These are phyloP conservation scores for Phorcus lineatus DNA, from an alignment of 2,888 invertebrate genomes.

Conservation along the genomic window DNA sequence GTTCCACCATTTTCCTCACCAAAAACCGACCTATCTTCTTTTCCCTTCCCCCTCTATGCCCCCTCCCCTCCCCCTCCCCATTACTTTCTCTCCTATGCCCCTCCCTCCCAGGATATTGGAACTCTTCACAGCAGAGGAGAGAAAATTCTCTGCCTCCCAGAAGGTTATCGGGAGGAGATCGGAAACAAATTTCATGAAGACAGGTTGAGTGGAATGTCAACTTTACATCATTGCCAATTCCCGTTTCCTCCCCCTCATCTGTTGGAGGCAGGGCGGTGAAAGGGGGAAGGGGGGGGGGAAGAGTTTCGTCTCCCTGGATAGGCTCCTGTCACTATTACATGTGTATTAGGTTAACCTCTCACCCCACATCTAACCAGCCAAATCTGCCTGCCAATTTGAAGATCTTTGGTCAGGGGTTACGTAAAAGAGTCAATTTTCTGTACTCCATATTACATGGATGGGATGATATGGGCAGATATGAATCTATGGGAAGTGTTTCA, in stretches of 20 bases:
- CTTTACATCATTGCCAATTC: neutral
- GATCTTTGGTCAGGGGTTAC: conserved; percentile 7
- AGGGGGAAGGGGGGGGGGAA: neutral
- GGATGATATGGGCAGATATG: neutral
- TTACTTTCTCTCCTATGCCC: neutral
- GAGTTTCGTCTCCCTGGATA: no score
- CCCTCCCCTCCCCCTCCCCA: neutral
- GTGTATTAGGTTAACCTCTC: conserved; percentile 2
- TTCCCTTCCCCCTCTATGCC: neutral
- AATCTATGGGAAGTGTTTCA: neutral
- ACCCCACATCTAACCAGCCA: neutral
- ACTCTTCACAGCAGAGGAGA: neutral
- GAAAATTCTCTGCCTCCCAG: conserved; percentile 6
- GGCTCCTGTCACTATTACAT: conserved; percentile 3
- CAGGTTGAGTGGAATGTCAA: conserved; percentile 5
- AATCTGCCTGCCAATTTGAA: conserved; percentile 1
- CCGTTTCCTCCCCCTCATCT: neutral
- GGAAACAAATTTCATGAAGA: conserved; percentile 23
- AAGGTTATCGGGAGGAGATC: conserved; percentile 3
- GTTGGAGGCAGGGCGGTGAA: neutral
- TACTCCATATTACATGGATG: neutral
- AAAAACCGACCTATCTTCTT: neutral
- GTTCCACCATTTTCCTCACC: neutral
- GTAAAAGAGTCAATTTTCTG: neutral
- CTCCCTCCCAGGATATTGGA: neutral